phyloP scores from a whole-genome alignment of 2,797 vertebrate species.

The Tokudaia tokunoshimensis region DNA sequence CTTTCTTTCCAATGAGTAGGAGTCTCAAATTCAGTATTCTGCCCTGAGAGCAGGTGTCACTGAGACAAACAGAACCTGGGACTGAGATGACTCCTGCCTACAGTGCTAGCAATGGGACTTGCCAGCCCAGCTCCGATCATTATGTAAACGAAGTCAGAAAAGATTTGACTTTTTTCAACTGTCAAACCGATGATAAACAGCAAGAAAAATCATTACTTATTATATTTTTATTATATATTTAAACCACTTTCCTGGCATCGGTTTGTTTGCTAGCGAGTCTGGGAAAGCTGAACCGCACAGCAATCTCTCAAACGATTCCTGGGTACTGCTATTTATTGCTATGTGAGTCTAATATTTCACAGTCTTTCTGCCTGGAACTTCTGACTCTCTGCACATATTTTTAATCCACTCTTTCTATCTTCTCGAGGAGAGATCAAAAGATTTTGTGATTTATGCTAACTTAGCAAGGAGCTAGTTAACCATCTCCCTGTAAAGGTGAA shows the following conservation, averaged over 20 bases:
- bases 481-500: conserved; percentile 57
- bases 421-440: conserved; percentile 62
- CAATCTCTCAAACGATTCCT: neutral
- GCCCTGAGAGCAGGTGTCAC: neutral
- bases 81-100: rapidly evolving
- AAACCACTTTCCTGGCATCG: neutral
- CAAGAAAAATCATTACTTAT: neutral
- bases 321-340: neutral
- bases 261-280: neutral
- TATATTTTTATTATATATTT: neutral
- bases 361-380: neutral
- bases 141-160: neutral
- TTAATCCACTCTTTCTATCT: conserved; percentile 42
- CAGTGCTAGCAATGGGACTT: neutral
- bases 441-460: conserved; percentile 71
- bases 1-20: neutral
- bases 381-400: conserved; percentile 51
- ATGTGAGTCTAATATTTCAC: neutral
- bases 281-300: neutral
- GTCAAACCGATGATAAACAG: neutral
- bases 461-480: conserved; percentile 74
- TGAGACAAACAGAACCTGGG: neutral
- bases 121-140: neutral
- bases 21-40: neutral
- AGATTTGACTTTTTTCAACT: neutral